Evolutionary conservation across 2,113 vertebrate genomes (phyloP).

Genomic region (Podarcis raffonei): DNA sequence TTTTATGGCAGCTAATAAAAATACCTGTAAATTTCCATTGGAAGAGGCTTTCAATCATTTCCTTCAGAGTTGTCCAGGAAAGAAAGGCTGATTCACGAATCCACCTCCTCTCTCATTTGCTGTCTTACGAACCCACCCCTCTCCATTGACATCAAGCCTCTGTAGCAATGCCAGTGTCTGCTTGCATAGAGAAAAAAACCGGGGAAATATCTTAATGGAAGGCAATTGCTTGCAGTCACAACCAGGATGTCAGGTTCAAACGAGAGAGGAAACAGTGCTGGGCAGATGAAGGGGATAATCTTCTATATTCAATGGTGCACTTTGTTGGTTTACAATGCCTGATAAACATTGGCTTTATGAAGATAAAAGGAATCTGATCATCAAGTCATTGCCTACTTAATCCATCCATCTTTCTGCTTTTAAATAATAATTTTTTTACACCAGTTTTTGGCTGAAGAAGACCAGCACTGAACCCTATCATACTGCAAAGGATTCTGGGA

Average conservation of each 20-base stretch:
- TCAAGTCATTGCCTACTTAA: neutral
- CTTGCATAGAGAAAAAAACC: neutral
- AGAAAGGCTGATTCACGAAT: neutral
- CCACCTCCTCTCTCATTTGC: slow-evolving; percentile 5
- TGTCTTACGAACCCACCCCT: neutral
- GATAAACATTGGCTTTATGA: neutral
- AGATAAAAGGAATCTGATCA: neutral
- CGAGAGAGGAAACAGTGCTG: neutral
- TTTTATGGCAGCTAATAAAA: slow-evolving; percentile 6
- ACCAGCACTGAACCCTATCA: neutral
- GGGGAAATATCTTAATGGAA: neutral
- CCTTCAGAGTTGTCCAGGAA: neutral
- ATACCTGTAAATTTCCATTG: neutral
- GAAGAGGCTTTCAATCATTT: neutral
- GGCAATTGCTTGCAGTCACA: neutral
- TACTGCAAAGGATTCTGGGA: neutral
- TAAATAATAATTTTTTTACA: neutral
- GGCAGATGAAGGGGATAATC: neutral
- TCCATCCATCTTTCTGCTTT: neutral
- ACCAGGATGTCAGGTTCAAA: neutral
- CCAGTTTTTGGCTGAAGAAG: neutral
- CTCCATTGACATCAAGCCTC: neutral
- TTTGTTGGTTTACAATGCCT: neutral
- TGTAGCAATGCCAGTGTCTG: neutral
- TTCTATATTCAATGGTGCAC: neutral